These are phyloP conservation scores for Drosophila sturtevanti DNA, from an alignment of 1,140 invertebrate genomes.

Conservation along the genomic window DNA sequence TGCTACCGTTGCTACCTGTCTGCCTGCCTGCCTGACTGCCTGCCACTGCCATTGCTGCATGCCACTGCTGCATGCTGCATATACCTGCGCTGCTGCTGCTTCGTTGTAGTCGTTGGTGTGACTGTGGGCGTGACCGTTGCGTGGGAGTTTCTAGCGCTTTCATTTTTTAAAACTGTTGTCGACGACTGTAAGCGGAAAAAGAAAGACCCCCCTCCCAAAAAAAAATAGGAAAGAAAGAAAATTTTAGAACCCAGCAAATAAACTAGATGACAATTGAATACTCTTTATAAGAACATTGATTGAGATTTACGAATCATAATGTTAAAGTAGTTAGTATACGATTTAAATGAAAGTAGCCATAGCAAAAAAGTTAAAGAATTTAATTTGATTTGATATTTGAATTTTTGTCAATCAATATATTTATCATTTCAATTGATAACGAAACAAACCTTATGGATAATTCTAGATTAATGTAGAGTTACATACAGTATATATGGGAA, in stretches of 20 bases:
- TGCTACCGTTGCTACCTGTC: constrained; percentile 62
- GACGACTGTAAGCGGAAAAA: constrained; percentile 10
- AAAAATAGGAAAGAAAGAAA: not conserved
- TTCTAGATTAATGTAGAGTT: too few relatives aligned
- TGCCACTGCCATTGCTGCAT: not conserved
- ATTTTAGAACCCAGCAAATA: not conserved
- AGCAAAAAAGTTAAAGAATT: too few relatives aligned
- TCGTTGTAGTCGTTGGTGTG: constrained; percentile 18
- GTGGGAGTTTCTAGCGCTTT: constrained; percentile 33
- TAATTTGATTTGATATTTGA: too few relatives aligned
- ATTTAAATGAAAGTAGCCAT: too few relatives aligned
- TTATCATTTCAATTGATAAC: too few relatives aligned
- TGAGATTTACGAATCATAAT: not conserved
- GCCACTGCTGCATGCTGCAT: too few relatives aligned
- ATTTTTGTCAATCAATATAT: too few relatives aligned
- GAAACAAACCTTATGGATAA: too few relatives aligned
- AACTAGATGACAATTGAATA: not conserved
- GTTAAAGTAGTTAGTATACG: too few relatives aligned
- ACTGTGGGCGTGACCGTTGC: constrained; percentile 34
- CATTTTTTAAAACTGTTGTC: constrained; percentile 44
- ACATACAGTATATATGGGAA: too few relatives aligned
- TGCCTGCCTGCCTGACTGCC: too few relatives aligned
- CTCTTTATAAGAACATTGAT: not conserved
- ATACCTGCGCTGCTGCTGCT: not conserved
- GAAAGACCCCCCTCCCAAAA: constrained; percentile 19